These are phyloP conservation scores for Sitta carolinensis DNA, from an alignment of 2,797 vertebrate genomes.

Conservation along the genomic window DNA sequence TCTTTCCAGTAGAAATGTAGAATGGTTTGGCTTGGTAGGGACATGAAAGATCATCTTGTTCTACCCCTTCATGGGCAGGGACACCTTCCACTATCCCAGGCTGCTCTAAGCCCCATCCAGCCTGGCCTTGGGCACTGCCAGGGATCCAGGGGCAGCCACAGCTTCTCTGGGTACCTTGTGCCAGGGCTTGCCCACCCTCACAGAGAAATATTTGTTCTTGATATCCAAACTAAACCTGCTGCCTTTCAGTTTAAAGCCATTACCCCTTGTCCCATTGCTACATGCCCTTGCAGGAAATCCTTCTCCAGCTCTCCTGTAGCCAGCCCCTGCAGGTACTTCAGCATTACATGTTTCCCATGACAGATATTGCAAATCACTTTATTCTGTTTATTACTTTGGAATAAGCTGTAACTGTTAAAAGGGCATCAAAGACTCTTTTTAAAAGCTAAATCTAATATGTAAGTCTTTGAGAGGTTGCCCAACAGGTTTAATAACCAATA, in stretches of 20 bases:
- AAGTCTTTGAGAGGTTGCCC: neutral
- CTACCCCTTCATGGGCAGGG: neutral
- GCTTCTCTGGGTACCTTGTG: fast-evolving
- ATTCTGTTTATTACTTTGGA: neutral
- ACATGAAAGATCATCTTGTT: fast-evolving
- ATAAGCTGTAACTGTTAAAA: slow-evolving; percentile 9
- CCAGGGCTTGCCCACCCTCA: neutral
- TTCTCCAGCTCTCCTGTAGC: neutral
- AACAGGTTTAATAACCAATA: neutral
- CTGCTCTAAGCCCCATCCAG: fast-evolving
- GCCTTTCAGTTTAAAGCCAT: neutral
- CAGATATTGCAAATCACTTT: neutral
- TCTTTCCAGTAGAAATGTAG: neutral
- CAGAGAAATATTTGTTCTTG: neutral
- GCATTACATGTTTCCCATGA: neutral
- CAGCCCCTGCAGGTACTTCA: neutral
- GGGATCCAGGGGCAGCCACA: neutral
- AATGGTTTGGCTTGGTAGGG: neutral
- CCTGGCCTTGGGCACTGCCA: neutral
- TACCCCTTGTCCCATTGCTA: neutral
- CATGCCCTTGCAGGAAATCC: neutral
- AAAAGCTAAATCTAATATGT: neutral
- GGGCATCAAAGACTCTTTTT: neutral
- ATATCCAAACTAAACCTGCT: neutral
- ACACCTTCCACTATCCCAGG: neutral